A percentile compares a stretch with the other conserved stretches of the same genome.
Evolutionary conservation across 2,797 vertebrate genomes (phyloP).

Genomic region (Botia kubotai): DNA sequence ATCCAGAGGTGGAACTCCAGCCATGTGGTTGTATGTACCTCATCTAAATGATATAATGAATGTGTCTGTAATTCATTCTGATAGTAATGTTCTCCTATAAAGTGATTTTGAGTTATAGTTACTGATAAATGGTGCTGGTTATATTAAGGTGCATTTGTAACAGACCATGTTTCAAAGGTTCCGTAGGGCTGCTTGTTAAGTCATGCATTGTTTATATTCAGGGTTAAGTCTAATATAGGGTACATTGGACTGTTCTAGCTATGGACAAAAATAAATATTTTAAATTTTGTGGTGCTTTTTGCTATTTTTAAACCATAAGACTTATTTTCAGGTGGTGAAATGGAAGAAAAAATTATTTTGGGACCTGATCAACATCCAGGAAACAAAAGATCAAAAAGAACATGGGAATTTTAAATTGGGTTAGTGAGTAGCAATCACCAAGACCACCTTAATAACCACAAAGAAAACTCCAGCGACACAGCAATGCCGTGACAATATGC

Average conservation of each 20-base stretch:
- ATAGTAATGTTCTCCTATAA: neutral
- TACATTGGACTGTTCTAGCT: too few relatives aligned
- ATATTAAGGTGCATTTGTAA: neutral
- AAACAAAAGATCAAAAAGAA: neutral
- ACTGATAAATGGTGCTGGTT: neutral
- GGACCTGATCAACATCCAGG: neutral
- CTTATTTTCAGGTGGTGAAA: too few relatives aligned
- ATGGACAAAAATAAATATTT: neutral
- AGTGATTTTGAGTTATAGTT: neutral
- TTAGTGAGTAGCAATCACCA: neutral
- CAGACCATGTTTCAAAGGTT: neutral
- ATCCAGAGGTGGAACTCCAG: neutral
- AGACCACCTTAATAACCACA: neutral
- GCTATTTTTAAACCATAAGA: neutral
- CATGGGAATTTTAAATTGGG: neutral
- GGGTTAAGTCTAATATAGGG: too few relatives aligned
- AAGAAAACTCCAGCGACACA: neutral
- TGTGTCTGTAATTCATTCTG: neutral
- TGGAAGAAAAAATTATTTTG: too few relatives aligned
- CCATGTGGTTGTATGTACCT: slow-evolving; percentile 28
- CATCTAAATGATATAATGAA: slow-evolving; percentile 21
- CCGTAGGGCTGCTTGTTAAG: neutral
- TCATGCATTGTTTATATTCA: neutral
- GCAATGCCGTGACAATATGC: neutral
- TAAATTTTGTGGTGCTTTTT: neutral